phyloP scores from a whole-genome alignment of 2,113 vertebrate genomes.

The Chionodraco myersi region DNA sequence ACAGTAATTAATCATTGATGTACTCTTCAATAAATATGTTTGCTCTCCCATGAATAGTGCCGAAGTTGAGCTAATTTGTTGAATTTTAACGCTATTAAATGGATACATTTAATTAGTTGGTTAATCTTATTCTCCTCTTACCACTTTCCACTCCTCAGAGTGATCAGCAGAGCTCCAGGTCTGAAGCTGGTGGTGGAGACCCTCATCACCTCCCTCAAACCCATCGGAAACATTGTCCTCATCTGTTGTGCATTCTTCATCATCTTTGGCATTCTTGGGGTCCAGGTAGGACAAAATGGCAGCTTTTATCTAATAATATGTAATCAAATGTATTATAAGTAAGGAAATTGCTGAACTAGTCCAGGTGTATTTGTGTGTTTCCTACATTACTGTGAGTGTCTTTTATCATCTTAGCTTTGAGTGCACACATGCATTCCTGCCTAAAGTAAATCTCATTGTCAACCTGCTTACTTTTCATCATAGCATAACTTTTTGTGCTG shows the following conservation, averaged over 20 bases:
- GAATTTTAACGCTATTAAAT: no score
- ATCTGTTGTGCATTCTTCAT: constrained; percentile 99
- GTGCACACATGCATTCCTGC: constrained; percentile 4
- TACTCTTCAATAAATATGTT: not conserved
- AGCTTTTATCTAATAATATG: not conserved
- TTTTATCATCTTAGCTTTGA: not conserved
- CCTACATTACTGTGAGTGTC: not conserved
- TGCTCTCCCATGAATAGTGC: not conserved
- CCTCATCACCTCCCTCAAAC: constrained; percentile 98
- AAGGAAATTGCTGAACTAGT: no score
- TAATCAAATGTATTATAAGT: not conserved
- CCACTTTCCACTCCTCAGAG: constrained; percentile 73
- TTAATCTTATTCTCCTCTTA: not conserved
- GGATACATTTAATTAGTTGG: no score
- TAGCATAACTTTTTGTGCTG: constrained; percentile 7
- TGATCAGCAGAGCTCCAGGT: constrained; percentile 97
- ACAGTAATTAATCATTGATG: not conserved
- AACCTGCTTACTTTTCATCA: constrained; percentile 31
- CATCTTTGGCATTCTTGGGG: constrained; percentile 97
- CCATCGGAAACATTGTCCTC: constrained; percentile 98
- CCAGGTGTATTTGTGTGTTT: not conserved
- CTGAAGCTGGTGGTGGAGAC: constrained; percentile 98
- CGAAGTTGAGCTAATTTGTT: not conserved
- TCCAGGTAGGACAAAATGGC: constrained; percentile 87
- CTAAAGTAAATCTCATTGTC: constrained; percentile 10